A percentile compares a stretch with the other conserved stretches of the same genome.
Evolutionary conservation across 2,888 invertebrate genomes (phyloP).

Genomic region (Metalampra italica): DNA sequence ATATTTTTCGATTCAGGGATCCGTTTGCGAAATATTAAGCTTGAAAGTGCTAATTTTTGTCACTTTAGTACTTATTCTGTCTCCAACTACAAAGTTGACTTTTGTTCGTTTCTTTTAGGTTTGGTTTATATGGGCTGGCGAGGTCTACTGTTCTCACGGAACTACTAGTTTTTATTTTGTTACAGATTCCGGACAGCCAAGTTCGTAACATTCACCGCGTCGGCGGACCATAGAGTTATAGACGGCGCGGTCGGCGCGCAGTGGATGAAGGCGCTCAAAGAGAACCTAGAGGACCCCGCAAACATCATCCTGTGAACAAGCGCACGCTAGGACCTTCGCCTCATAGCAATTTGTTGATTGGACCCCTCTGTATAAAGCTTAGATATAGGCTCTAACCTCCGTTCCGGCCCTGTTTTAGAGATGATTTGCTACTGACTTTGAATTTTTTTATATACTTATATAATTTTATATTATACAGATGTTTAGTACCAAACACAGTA

Average conservation of each 20-base stretch:
- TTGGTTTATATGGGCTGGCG: too few relatives aligned
- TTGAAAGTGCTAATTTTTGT: too few relatives aligned
- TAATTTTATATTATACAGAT: too few relatives aligned
- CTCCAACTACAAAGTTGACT: too few relatives aligned
- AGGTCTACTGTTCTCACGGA: too few relatives aligned
- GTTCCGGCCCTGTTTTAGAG: not conserved
- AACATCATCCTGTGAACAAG: slow-evolving; percentile 91
- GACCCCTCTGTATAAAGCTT: slow-evolving; percentile 12
- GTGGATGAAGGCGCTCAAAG: slow-evolving; percentile 95
- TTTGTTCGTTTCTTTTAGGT: too few relatives aligned
- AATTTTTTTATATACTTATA: not conserved
- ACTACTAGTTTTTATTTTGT: not conserved
- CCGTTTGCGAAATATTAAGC: too few relatives aligned
- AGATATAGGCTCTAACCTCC: slow-evolving; percentile 14
- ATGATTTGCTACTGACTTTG: not conserved
- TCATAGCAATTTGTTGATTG: slow-evolving; percentile 29
- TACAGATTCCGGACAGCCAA: slow-evolving; percentile 86
- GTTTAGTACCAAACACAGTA: too few relatives aligned
- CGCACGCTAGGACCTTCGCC: slow-evolving; percentile 1
- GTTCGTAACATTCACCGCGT: slow-evolving; percentile 93
- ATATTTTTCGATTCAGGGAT: too few relatives aligned
- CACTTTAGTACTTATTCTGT: too few relatives aligned
- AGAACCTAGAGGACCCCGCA: slow-evolving; percentile 93
- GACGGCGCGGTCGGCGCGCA: slow-evolving; percentile 99
- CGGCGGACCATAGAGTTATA: slow-evolving; percentile 97